Conservation (phyloP, 2,888 invertebrate species). For the Latrodectus hesperus region DNA sequence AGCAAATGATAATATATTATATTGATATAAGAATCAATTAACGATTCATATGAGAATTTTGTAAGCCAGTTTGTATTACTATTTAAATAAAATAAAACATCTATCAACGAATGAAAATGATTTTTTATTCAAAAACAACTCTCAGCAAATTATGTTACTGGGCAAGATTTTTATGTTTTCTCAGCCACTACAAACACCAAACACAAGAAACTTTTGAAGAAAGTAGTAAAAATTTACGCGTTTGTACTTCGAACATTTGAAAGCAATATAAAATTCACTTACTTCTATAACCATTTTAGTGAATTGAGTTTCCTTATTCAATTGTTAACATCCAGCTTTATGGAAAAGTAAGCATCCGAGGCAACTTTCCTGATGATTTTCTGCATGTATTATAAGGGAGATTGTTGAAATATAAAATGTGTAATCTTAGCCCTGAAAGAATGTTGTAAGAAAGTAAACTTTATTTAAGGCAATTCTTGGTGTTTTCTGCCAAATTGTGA, state of each 20-base stretch:
- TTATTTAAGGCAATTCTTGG: too few species aligned
- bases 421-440: too few species aligned
- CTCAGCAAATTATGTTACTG: background rate
- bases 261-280: constrained; percentile 1
- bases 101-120: background rate
- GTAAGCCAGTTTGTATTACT: too few species aligned
- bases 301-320: constrained; percentile 21
- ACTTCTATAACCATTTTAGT: constrained; percentile 11
- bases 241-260: background rate
- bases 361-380: background rate
- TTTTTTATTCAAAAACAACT: background rate
- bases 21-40: too few species aligned
- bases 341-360: background rate
- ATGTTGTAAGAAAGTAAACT: too few species aligned
- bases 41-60: too few species aligned
- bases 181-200: background rate
- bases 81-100: background rate
- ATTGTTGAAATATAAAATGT: too few species aligned
- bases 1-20: too few species aligned
- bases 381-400: background rate
- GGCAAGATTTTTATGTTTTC: background rate
- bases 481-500: too few species aligned
- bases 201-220: background rate
- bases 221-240: background rate
- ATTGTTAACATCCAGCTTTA: constrained; percentile 20